These are phyloP conservation scores for Ia io DNA, from an alignment of 2,113 vertebrate species.

Conservation along the genomic window DNA sequence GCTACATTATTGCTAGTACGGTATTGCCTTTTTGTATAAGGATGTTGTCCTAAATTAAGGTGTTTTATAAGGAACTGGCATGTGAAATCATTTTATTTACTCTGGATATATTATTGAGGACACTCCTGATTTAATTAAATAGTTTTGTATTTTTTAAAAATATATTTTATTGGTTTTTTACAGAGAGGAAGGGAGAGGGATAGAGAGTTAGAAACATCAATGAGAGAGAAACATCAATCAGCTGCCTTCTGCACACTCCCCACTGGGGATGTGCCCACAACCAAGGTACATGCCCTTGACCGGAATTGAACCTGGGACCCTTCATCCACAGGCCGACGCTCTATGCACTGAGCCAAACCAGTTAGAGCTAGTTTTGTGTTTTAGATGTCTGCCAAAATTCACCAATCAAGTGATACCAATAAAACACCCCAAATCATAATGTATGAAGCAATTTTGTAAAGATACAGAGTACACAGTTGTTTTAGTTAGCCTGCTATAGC, in stretches of 20 bases:
- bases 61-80: not conserved
- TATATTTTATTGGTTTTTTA: too few relatives aligned
- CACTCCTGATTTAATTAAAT: not conserved
- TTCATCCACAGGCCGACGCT: too few relatives aligned
- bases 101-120: not conserved
- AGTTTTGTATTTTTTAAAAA: not conserved
- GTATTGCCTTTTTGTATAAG: not conserved
- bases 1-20: not conserved
- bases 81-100: not conserved
- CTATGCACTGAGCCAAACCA: too few relatives aligned
- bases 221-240: too few relatives aligned
- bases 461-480: not conserved
- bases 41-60: not conserved
- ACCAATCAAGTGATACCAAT: not conserved
- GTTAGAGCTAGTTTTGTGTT: not conserved
- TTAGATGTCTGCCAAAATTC: not conserved
- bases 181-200: too few relatives aligned
- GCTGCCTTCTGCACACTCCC: too few relatives aligned
- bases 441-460: not conserved
- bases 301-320: too few relatives aligned
- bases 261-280: too few relatives aligned
- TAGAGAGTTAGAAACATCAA: too few relatives aligned
- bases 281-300: too few relatives aligned
- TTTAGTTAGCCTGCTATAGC: not conserved
- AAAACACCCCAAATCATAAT: not conserved